A percentile compares a stretch with the other conserved stretches of the same genome.
Conservation (phyloP, 1,140 invertebrate genomes). For the Paracyclopina nana region DNA sequence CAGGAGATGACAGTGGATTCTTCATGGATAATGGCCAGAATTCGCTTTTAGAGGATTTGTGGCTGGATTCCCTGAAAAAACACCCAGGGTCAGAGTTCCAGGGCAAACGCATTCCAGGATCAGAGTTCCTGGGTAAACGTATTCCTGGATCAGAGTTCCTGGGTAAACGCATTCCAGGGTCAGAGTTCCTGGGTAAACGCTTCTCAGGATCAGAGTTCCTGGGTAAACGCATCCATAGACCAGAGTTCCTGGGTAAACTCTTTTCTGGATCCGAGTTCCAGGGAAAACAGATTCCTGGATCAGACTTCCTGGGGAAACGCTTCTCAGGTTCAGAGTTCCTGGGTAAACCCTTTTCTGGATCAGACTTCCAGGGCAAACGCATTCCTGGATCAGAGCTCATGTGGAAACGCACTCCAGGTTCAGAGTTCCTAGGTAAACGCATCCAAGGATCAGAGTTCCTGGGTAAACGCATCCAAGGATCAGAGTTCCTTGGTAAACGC, state of each 20-base stretch:
- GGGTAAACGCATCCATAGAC: slow-evolving; percentile 19
- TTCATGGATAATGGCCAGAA: no score
- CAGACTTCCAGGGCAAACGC: slow-evolving; percentile 20
- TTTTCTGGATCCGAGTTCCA: slow-evolving; percentile 21
- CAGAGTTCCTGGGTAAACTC: slow-evolving; percentile 21
- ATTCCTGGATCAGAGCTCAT: slow-evolving; percentile 21
- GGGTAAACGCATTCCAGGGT: slow-evolving; percentile 20
- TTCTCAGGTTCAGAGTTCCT: slow-evolving; percentile 8
- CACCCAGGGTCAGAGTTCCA: no score
- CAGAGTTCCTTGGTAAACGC: slow-evolving; percentile 21
- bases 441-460: slow-evolving; percentile 20
- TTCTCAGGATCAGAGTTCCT: slow-evolving; percentile 19
- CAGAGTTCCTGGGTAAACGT: slow-evolving; percentile 8
- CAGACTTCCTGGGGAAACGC: slow-evolving; percentile 17
- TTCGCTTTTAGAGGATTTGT: no score
- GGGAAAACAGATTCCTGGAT: slow-evolving; percentile 18
- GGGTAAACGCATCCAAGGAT: slow-evolving; percentile 20
- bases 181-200: slow-evolving; percentile 21
- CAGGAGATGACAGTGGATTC: no score
- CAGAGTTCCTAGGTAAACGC: slow-evolving; percentile 20
- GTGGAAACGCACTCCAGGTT: slow-evolving; percentile 19
- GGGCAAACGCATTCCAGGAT: slow-evolving; percentile 3
- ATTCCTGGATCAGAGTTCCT: slow-evolving; percentile 18
- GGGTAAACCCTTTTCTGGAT: slow-evolving; percentile 2
- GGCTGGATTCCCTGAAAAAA: no score